These are phyloP conservation scores for Aquatica leii DNA, from an alignment of 2,888 invertebrate species.

Conservation along the genomic window DNA sequence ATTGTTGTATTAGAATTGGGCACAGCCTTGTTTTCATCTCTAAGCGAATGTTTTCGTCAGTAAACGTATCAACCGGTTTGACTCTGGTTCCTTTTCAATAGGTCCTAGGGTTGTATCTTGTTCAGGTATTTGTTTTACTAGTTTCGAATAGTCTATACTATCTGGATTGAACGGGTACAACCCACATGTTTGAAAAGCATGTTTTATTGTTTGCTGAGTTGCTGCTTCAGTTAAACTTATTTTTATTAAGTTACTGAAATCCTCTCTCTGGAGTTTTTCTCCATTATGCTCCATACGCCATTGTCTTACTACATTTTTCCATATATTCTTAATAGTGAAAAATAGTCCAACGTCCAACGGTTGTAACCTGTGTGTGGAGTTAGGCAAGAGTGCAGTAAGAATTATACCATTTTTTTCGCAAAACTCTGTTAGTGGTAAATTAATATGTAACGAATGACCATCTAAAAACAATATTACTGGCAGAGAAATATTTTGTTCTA, in stretches of 20 bases:
- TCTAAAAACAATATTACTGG: slow-evolving; percentile 57
- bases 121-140: not conserved
- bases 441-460: slow-evolving; percentile 55
- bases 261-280: not conserved
- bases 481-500: slow-evolving; percentile 43
- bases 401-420: slow-evolving; percentile 48
- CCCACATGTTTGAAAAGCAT: not conserved
- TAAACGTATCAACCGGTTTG: not conserved
- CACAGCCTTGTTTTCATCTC: not conserved
- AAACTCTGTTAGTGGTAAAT: slow-evolving; percentile 54
- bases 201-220: not conserved
- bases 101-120: not conserved
- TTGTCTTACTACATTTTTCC: not conserved
- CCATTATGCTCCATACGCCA: slow-evolving; percentile 4
- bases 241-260: not conserved
- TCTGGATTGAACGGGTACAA: not conserved
- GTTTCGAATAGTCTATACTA: not conserved
- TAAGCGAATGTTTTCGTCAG: not conserved
- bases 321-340: not conserved
- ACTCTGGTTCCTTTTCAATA: not conserved
- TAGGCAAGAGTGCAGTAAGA: not conserved
- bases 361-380: not conserved
- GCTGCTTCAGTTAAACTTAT: not conserved
- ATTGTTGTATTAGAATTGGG: not conserved
- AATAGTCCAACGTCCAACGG: not conserved